Base-by-base conservation (phyloP, 2,113 vertebrate species). In the Boulengeromyrus knoepffleri region DNA sequence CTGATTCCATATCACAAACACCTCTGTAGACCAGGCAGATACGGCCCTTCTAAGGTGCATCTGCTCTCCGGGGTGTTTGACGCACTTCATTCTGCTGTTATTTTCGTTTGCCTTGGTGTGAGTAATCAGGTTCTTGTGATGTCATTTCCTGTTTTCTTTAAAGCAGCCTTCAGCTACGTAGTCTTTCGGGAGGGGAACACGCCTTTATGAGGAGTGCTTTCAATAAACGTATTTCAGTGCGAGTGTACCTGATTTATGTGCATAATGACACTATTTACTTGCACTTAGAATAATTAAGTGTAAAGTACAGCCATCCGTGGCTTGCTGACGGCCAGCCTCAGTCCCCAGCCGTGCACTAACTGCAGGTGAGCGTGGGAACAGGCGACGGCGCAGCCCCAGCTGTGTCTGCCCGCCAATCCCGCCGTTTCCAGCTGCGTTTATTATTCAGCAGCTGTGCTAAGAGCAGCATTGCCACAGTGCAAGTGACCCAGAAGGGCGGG, bases 371-470 rank as follows among this genome's bases (percentile, higher is more conserved):
- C 27, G 13, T 36, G 66, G 31, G 12, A 84, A 46, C 80, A 45
- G 42, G 24, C 1, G 19, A 19, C 2, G 7, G 3, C 5, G 80
- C 17, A 21, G 47, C 19, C 80, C 6, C 17, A 50, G 2, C 10
- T 39, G 42, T 2, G 12, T 21, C 7, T 84, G 80, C 36, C 27
- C 17, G 15, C 24, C 42, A 45, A 85, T 52, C 36, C 39, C 1
- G 31, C 13, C 50, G 2, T 58, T 52, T 62, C 89, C 89, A 58
- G 39, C 42, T 84, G 89, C 36, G 39, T 85, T 85, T 36, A 85
- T 84, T 89, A 89, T 89, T 89, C 50, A 89, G 36, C 47, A 39
- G 49, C 27, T 1, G 17, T 85, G 89, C 12, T 12, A 58, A 27
- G 49, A 85, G 46, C 13, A 50, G 50, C 80, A 1, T 66, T 66